A percentile compares a stretch with the other conserved stretches of the same genome.
Conservation (phyloP, 2,888 invertebrate species). For the Helicoverpa assulta region DNA sequence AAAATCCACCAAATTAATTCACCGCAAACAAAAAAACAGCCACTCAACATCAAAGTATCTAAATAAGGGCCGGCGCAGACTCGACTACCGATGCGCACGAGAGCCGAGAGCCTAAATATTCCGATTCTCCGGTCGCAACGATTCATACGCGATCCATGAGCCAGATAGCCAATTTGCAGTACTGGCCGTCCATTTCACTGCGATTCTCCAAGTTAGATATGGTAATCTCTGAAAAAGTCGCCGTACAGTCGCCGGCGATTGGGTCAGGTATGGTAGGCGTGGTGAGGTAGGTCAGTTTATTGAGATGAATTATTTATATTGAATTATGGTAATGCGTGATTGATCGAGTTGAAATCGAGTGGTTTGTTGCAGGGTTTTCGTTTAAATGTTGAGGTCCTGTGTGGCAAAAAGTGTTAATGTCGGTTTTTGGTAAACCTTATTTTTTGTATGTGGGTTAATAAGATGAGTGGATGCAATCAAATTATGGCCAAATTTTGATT, state of each 20-base stretch:
- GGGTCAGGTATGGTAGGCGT: conserved; percentile 61
- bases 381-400: conserved; percentile 22
- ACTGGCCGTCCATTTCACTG: conserved; percentile 64
- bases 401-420: conserved; percentile 2
- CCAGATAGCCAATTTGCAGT: conserved; percentile 84
- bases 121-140: conserved; percentile 68
- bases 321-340: conserved; percentile 73
- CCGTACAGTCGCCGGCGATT: conserved; percentile 60
- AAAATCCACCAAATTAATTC: conserved; percentile 51
- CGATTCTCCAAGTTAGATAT: conserved; percentile 83
- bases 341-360: conserved; percentile 57
- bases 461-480: no score
- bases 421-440: neutral
- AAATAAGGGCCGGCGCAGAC: conserved; percentile 78
- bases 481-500: no score
- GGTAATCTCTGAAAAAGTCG: conserved; percentile 82
- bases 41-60: conserved; percentile 68
- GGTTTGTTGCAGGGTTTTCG: conserved; percentile 42
- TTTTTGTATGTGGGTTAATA: neutral
- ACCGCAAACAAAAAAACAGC: conserved; percentile 50
- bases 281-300: conserved; percentile 73
- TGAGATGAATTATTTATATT: conserved; percentile 74
- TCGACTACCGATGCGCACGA: conserved; percentile 76
- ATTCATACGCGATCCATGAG: conserved; percentile 82
- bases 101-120: conserved; percentile 81